Evolutionary conservation across 2,797 vertebrate species (phyloP).

Genomic region (Chaenodraco wilsoni): DNA sequence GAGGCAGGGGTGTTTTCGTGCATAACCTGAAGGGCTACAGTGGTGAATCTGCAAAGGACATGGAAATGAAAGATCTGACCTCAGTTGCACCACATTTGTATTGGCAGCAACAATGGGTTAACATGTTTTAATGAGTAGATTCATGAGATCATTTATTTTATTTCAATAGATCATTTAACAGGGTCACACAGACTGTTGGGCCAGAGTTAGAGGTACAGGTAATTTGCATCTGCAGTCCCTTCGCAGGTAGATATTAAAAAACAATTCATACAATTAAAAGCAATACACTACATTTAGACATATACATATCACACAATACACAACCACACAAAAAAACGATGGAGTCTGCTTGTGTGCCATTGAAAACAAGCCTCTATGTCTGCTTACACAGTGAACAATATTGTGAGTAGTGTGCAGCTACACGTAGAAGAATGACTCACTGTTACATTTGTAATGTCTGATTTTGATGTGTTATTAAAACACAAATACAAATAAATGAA

Average conservation of each 20-base stretch:
- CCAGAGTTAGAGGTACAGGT: no score
- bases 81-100: constrained; percentile 12
- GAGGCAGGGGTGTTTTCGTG: constrained; percentile 42
- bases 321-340: no score
- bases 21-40: constrained; percentile 21
- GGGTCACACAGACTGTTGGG: no score
- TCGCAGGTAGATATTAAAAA: no score
- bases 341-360: background rate
- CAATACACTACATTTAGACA: no score
- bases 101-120: background rate
- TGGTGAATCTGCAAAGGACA: constrained; percentile 22
- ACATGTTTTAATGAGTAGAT: background rate
- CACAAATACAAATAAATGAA: constrained; percentile 28
- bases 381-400: constrained; percentile 2
- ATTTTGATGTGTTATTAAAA: constrained; percentile 26
- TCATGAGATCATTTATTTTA: background rate
- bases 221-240: no score
- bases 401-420: background rate
- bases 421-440: background rate
- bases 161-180: no score
- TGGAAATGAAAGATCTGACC: constrained; percentile 10
- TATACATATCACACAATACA: no score
- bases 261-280: no score
- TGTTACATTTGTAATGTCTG: background rate
- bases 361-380: background rate